These are phyloP conservation scores for Hesperophylax magnus DNA, from an alignment of 1,140 invertebrate genomes.

Conservation along the genomic window DNA sequence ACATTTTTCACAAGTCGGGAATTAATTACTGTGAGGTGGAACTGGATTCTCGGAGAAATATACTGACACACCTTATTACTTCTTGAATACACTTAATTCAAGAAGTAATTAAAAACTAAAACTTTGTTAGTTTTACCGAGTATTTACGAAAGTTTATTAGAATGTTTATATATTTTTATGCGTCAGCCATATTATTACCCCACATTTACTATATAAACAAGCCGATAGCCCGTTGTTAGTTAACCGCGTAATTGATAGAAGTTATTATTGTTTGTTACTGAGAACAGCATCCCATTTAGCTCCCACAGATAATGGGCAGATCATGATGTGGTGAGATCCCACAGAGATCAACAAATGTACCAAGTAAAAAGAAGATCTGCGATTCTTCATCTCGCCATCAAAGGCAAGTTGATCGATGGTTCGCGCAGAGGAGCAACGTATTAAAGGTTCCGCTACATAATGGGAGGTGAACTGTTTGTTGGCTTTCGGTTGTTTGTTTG, in stretches of 20 bases:
- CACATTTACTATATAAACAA: background rate
- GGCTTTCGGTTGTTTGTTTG: slow-evolving; percentile 3
- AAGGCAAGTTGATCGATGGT: slow-evolving; percentile 20
- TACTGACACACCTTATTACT: too few species aligned
- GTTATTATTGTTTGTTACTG: slow-evolving; percentile 27
- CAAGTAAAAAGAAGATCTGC: slow-evolving; percentile 14
- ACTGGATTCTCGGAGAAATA: too few species aligned
- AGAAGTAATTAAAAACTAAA: too few species aligned
- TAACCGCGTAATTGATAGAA: slow-evolving; percentile 38
- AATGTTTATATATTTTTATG: too few species aligned
- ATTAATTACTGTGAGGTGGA: too few species aligned
- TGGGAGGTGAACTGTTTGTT: slow-evolving; percentile 16
- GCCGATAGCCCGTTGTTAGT: slow-evolving; percentile 32
- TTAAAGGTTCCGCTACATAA: slow-evolving; percentile 19
- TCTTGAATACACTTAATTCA: too few species aligned
- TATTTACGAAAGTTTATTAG: too few species aligned
- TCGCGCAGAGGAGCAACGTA: slow-evolving; percentile 1
- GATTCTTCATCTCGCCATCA: background rate
- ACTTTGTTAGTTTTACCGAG: too few species aligned
- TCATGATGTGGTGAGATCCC: slow-evolving; percentile 31
- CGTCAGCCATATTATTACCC: background rate
- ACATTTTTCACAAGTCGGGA: too few species aligned
- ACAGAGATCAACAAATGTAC: slow-evolving; percentile 33
- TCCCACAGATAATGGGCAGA: slow-evolving; percentile 29
- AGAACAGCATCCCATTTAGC: slow-evolving; percentile 28